Conservation (phyloP, 1,140 invertebrate species). For the Aphaenogaster rudis region DNA sequence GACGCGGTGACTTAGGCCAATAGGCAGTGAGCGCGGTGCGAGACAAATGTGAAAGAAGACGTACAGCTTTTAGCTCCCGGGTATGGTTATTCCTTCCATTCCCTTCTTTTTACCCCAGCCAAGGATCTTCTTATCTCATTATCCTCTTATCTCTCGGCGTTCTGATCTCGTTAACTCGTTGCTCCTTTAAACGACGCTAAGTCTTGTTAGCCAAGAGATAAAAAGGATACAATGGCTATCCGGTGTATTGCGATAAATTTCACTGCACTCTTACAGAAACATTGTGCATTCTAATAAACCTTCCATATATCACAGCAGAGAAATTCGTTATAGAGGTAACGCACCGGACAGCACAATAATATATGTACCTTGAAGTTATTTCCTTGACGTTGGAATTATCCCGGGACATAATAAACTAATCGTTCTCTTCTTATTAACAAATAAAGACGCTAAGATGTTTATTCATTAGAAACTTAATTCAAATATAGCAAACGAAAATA, state of each 20-base stretch:
- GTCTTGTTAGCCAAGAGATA: conserved; percentile 23
- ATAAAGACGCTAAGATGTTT: not conserved
- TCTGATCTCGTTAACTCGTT: conserved; percentile 39
- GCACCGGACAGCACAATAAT: not conserved
- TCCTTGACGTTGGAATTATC: not conserved
- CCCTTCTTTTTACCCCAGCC: conserved; percentile 56
- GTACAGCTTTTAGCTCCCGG: conserved; percentile 67
- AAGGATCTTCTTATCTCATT: conserved; percentile 55
- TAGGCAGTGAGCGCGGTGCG: conserved; percentile 49
- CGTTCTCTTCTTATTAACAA: not conserved
- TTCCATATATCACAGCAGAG: not conserved
- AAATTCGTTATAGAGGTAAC: not conserved
- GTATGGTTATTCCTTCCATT: conserved; percentile 27
- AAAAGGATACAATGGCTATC: not conserved
- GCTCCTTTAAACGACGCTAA: conserved; percentile 3
- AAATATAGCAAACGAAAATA: not conserved
- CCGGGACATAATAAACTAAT: not conserved
- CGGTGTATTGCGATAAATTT: conserved; percentile 26
- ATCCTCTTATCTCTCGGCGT: conserved; percentile 8
- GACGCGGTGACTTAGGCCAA: conserved; percentile 35
- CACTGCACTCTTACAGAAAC: not conserved
- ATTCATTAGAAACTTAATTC: not conserved
- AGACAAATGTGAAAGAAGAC: conserved; percentile 44
- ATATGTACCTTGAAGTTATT: not conserved
- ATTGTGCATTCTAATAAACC: not conserved